Evolutionary conservation across 2,797 vertebrate genomes (phyloP).

Genomic region (Emydoidea blandingii): DNA sequence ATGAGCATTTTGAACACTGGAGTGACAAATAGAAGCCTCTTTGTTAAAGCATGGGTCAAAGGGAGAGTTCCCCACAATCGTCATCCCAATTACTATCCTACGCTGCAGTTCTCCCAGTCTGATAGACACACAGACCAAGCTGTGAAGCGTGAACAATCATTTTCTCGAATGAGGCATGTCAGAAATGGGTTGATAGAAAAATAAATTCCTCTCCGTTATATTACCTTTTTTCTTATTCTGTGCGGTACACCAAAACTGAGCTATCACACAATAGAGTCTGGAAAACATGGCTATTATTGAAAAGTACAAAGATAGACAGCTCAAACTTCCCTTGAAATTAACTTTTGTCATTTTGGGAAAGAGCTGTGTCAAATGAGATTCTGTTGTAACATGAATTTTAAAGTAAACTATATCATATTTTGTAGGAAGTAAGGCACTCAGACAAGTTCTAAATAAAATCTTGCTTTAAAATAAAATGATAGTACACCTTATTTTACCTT

Average conservation of each 20-base stretch:
- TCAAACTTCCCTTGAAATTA: not conserved
- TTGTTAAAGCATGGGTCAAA: not conserved
- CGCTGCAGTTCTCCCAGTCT: not conserved
- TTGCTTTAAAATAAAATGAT: not conserved
- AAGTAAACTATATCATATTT: not conserved
- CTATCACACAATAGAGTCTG: not conserved
- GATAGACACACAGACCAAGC: not conserved
- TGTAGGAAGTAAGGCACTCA: not conserved
- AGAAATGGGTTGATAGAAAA: not conserved
- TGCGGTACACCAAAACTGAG: not conserved
- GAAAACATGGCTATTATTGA: accelerated
- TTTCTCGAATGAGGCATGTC: not conserved
- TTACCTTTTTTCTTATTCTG: not conserved
- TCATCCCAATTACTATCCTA: not conserved
- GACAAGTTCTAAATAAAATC: not conserved
- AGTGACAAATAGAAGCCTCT: not conserved
- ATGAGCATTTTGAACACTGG: not conserved
- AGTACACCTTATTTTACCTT: not conserved
- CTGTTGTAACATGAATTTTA: not conserved
- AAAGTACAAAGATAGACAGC: not conserved
- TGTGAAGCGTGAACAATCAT: not conserved
- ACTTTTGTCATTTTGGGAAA: not conserved
- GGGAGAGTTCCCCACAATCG: not conserved
- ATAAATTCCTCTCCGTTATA: not conserved
- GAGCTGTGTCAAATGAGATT: not conserved